Evolutionary conservation across 2,888 invertebrate species (phyloP), one percentile per base, ranked within the genome.

Genomic region (Macrophya alboannulata): DNA sequence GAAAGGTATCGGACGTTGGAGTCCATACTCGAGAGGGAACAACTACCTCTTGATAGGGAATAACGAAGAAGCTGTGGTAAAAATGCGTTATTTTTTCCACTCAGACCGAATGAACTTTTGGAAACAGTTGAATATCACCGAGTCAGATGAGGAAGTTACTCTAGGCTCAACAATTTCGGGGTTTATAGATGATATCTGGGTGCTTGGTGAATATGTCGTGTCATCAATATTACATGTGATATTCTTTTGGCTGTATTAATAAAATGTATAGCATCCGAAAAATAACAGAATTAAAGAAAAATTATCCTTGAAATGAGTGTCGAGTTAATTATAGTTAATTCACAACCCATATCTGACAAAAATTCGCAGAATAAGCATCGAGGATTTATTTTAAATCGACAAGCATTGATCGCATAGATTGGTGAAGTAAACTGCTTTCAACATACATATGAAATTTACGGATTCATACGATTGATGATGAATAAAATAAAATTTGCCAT

Each of bases 21-120:
- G n/a, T n/a, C 81, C 43, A 43, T 15, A 43, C 12, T 59, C 59
- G 25, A 43, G 37, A 6, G 81, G 21, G 5, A 51, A 62, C 37
- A 25, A 81, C 62, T 81, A 81, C 43, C 59, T 81, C 3, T 17
- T 15, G 43, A 81, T 81, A 81, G 81, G 81, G 43, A 62, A 81
- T 59, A n/a, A 62, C 62, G 25, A 51, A 10, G 62, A 59, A n/a
- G n/a, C 59, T 4, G 6, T 21, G 15, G 12, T 62, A 9, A 25
- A 62, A n/a, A 62, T 62, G 10, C 62, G 40, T 40, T 62, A 62
- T 37, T 62, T n/a, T 31, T 81, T 81, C 62, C 43, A 62, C 12
- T 40, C 81, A 59, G 17, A 62, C 8, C 59, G 81, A 62, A 81
- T 81, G 62, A 8, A 25, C 3, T 81, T 81, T 43, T 81, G 81